Base-by-base conservation (phyloP, 64 coral and sea anemone species). In the Platygyra sinensis region DNA sequence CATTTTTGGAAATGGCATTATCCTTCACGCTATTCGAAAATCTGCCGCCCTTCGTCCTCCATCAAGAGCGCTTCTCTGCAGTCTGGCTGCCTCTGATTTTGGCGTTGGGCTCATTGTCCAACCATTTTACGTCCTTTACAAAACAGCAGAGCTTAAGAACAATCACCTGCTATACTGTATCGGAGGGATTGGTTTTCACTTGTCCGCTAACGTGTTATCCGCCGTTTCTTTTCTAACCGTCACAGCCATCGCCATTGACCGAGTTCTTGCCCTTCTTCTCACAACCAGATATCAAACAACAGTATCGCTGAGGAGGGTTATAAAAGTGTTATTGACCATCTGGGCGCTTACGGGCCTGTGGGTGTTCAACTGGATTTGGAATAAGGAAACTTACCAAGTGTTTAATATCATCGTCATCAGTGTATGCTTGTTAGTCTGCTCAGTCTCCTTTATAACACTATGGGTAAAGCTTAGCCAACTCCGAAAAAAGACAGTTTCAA, bases 181-280 rank as follows among this genome's bases (percentile, higher is more conserved):
- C 5, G 57, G 81, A 27, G 88, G 87, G 27, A 79, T 94, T 17
- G 93, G 86, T 17, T 89, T 86, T 27, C 79, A 76, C 15, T 59
- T 86, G 20, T 81, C 88, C n/a, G 93, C 83, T 6, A 88, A 89
- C 31, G 88, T 88, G 6, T 89, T 94, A 19, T 94, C 93, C 7
- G 93, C 86, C 29, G 52, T 90, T 5, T 94, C 93, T 8, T 90
- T 94, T 86, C 52, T 94, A 57, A 76, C 88, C 0, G 78, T 94
- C 25, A 90, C 93, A 3, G 87, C 87, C 1, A 94, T 94, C 8
- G 76, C 86, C 4, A 33, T 90, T 28, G 93, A 94, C 67, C 93
- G 93, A 15, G 77, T 90, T 36, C 52, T 94, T 2, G 93, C 93
- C 14, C 64, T 94, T 55, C 89, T 83, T 30, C 67, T 86, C 4